Percentiles rank a stretch among this genome's conserved stretches.
phyloP scores from a whole-genome alignment of 2,797 vertebrate species.

The Capromys pilorides region DNA sequence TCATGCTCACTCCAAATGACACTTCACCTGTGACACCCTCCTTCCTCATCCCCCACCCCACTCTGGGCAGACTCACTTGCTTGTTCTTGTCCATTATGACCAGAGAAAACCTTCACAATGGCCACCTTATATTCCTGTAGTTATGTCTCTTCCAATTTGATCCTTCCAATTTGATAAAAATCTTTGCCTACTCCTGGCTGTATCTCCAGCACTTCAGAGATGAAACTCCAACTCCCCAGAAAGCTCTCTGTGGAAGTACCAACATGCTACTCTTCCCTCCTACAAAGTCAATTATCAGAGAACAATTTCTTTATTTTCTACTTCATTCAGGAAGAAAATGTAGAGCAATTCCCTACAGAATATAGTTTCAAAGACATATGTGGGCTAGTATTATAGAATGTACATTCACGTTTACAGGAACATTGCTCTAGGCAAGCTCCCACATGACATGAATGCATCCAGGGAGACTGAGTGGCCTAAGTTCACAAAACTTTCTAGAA shows the following conservation, averaged over 20 bases:
- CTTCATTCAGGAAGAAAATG: background rate
- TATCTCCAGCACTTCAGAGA: background rate
- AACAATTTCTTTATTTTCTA: background rate
- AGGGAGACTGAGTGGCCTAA: background rate
- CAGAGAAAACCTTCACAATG: background rate
- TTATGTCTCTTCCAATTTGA: background rate
- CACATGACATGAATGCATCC: background rate
- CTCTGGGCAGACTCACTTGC: background rate
- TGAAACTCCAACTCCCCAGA: background rate
- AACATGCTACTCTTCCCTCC: background rate
- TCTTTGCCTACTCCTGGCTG: background rate
- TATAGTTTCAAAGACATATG: background rate
- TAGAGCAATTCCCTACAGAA: background rate
- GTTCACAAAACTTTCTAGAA: conserved; percentile 19
- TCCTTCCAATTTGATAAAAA: background rate
- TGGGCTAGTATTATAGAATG: background rate
- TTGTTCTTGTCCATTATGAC: background rate
- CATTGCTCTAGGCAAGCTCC: background rate
- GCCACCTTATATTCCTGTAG: background rate
- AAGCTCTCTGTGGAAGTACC: background rate
- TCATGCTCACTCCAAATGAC: background rate
- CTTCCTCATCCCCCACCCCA: background rate
- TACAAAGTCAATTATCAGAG: background rate
- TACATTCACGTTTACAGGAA: background rate
- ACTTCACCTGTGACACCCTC: background rate